A percentile compares a stretch with the other conserved stretches of the same genome.
These are phyloP conservation scores for Archivesica marissinica DNA, from an alignment of 1,140 invertebrate genomes.

Conservation along the genomic window DNA sequence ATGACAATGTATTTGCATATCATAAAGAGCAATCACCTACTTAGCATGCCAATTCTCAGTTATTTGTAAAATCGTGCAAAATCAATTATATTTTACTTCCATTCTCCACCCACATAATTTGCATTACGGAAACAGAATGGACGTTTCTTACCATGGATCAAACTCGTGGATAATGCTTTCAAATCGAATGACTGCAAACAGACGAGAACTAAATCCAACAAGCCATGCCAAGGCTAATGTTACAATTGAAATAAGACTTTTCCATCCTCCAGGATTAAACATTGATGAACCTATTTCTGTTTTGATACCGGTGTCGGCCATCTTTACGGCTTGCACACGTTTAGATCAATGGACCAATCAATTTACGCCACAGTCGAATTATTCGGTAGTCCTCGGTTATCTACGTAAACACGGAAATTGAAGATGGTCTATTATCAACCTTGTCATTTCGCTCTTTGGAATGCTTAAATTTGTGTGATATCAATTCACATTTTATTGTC, in stretches of 20 bases:
- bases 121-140: neutral
- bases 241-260: conserved; percentile 89
- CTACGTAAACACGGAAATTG: no score
- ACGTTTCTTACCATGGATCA: conserved; percentile 96
- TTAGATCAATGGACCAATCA: conserved; percentile 75
- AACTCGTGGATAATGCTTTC: conserved; percentile 99
- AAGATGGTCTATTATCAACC: no score
- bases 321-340: conserved; percentile 76
- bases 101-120: conserved; percentile 17
- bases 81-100: neutral
- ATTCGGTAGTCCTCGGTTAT: conserved; percentile 13
- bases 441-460: no score
- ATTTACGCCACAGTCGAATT: conserved; percentile 67
- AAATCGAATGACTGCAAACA: conserved; percentile 99
- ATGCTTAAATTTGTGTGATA: no score
- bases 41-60: no score
- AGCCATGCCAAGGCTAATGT: conserved; percentile 97
- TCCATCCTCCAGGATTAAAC: conserved; percentile 84
- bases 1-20: no score
- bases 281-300: conserved; percentile 80
- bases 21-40: no score
- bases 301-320: conserved; percentile 83
- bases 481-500: no score
- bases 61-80: no score
- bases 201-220: conserved; percentile 97